Evolutionary conservation across 1,140 invertebrate genomes (phyloP).

Genomic region (Scaptomyza pallida): DNA sequence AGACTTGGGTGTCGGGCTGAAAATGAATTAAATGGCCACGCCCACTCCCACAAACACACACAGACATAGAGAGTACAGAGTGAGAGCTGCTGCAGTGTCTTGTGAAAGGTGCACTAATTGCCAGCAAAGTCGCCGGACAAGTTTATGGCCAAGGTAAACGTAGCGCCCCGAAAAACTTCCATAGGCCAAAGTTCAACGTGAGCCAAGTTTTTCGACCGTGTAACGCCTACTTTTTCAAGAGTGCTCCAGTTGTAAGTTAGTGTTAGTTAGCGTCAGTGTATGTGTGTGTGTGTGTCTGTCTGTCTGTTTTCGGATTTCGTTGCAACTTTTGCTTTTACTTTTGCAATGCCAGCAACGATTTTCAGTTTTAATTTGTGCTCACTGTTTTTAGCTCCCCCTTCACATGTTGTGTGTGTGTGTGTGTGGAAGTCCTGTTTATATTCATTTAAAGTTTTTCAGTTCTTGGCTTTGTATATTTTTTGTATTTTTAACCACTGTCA

Average conservation of each 20-base stretch:
- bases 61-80: not conserved
- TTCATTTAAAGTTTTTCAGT: slow-evolving; percentile 48
- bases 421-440: slow-evolving; percentile 25
- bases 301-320: slow-evolving; percentile 12
- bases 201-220: slow-evolving; percentile 70
- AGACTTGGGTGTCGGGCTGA: slow-evolving; percentile 44
- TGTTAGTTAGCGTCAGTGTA: not conserved
- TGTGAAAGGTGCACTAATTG: slow-evolving; percentile 71
- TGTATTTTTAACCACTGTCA: slow-evolving; percentile 15
- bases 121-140: slow-evolving; percentile 71
- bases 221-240: slow-evolving; percentile 59
- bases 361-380: slow-evolving; percentile 42
- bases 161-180: slow-evolving; percentile 50
- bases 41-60: slow-evolving; percentile 44
- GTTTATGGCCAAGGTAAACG: slow-evolving; percentile 79
- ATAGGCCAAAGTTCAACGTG: slow-evolving; percentile 70
- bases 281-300: slow-evolving; percentile 17
- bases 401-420: not conserved
- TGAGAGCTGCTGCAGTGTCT: not conserved
- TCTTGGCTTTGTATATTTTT: slow-evolving; percentile 5
- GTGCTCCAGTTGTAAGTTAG: slow-evolving; percentile 1
- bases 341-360: slow-evolving; percentile 39
- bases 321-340: slow-evolving; percentile 69
- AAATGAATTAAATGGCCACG: slow-evolving; percentile 77
- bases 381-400: slow-evolving; percentile 9